Base-by-base conservation (phyloP, 2,797 vertebrate genomes). In the Coccyzus lansbergi region DNA sequence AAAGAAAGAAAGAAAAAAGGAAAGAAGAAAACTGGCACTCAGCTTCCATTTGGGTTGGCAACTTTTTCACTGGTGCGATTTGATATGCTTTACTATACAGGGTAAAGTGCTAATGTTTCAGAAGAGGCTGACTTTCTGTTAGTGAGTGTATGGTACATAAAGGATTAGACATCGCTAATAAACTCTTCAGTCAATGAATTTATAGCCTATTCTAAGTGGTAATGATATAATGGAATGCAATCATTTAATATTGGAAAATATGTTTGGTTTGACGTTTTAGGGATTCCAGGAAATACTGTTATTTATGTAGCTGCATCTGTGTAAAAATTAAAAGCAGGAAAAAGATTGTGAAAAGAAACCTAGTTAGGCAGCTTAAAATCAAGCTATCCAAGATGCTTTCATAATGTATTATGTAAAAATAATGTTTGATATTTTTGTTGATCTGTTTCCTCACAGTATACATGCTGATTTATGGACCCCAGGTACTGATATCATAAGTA, bases 51-150 rank as follows among this genome's bases (percentile, higher is more conserved):
- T 96, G 90, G 78, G 95, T 97, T 95, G 95, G 96, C 97, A 97
- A 96, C 89, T 89, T 97, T 96, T 94, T 95, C 94, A 82, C 91
- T 86, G 88, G 82, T 87, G 96, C 96, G 96, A 97, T 96, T 96
- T 92, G 94, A 97, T 97, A 95, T 91, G 92, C 92, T 96, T 92
- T 97, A 90, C 89, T 97, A 97, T 95, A 97, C 95, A 95, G 94
- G 95, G 89, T 91, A 97, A 97, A 87, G 80, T 97, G 94, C 92
- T 97, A 97, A 98, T 97, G 95, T 97, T 92, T 97, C 95, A 97
- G 90, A 96, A 88, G 96, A 95, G 90, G 93, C 85, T 26, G 94
- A 96, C 97, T 93, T 97, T 97, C 96, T 96, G 92, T 97, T 97
- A 97, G 96, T 94, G 94, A 96, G 92, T 97, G 85, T 90, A 90